Evolutionary conservation across 2,888 invertebrate genomes (phyloP).

Genomic region (Iselma pallidipennis): DNA sequence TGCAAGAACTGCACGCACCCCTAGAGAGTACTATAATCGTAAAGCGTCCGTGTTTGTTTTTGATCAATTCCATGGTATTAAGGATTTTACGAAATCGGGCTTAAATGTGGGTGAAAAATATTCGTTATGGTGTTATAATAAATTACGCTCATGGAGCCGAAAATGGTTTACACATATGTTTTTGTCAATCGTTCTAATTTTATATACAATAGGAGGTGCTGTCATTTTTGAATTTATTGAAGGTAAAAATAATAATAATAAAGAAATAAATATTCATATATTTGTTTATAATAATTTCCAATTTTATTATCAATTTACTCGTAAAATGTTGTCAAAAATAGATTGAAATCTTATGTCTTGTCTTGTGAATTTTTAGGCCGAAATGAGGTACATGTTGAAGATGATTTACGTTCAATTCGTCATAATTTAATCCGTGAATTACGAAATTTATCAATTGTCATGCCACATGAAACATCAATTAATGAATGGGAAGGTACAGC

Average conservation of each 20-base stretch:
- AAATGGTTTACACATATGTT: constrained; percentile 91
- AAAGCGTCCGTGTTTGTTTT: constrained; percentile 80
- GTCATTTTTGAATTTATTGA: constrained; percentile 78
- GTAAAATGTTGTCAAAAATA: background rate
- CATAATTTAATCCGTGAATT: constrained; percentile 44
- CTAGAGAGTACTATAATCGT: constrained; percentile 60
- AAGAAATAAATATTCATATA: background rate
- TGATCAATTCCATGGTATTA: constrained; percentile 77
- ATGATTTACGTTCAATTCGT: constrained; percentile 45
- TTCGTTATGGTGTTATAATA: constrained; percentile 79
- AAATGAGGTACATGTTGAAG: constrained; percentile 43
- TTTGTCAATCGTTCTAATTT: constrained; percentile 73
- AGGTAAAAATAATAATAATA: constrained; percentile 56
- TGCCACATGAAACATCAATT: constrained; percentile 43
- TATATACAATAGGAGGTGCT: constrained; percentile 84
- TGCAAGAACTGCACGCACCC: constrained; percentile 1
- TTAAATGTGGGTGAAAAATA: constrained; percentile 82
- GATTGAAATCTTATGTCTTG: background rate
- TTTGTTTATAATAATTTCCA: background rate
- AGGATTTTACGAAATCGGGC: constrained; percentile 80
- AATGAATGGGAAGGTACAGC: constrained; percentile 60
- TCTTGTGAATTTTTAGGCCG: constrained; percentile 29
- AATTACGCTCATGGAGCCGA: constrained; percentile 74
- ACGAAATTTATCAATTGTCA: constrained; percentile 40
- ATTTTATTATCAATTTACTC: background rate